Evolutionary conservation across 2,888 invertebrate genomes (phyloP).

Genomic region (Lingula anatina): DNA sequence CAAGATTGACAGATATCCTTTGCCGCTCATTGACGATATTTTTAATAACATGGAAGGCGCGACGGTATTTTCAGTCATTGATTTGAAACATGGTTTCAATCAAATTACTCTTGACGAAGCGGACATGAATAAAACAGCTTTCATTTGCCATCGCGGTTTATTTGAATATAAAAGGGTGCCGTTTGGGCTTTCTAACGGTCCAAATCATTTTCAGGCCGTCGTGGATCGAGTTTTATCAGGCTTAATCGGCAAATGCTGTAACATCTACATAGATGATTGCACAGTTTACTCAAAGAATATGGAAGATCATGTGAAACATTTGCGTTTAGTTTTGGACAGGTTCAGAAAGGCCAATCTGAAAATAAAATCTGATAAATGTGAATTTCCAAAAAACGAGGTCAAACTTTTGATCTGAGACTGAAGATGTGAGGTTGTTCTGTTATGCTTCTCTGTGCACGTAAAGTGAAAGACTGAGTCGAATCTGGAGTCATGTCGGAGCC

Average conservation of each 20-base stretch:
- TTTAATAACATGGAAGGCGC: no score
- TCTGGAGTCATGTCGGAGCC: no score
- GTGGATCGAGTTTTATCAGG: slow-evolving; percentile 2
- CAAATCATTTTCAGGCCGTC: neutral
- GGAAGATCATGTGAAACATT: slow-evolving; percentile 1
- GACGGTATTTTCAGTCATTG: slow-evolving; percentile 6
- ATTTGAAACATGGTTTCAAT: slow-evolving; percentile 3
- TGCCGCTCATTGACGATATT: no score
- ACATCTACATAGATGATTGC: slow-evolving; percentile 6
- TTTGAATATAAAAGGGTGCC: neutral
- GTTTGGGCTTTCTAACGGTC: slow-evolving; percentile 2
- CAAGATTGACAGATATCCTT: no score
- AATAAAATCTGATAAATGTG: slow-evolving; percentile 2
- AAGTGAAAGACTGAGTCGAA: no score
- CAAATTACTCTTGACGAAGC: neutral
- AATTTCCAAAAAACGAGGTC: neutral
- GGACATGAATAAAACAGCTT: no score
- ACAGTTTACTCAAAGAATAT: neutral
- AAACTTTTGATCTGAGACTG: no score
- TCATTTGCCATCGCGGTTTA: neutral
- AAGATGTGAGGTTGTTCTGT: no score
- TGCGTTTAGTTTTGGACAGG: neutral
- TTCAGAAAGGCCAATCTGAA: slow-evolving; percentile 1
- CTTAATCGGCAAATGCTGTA: slow-evolving; percentile 5
- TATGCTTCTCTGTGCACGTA: no score